Conservation (phyloP, 2,888 invertebrate species). For the Himalopsyche japonica region DNA sequence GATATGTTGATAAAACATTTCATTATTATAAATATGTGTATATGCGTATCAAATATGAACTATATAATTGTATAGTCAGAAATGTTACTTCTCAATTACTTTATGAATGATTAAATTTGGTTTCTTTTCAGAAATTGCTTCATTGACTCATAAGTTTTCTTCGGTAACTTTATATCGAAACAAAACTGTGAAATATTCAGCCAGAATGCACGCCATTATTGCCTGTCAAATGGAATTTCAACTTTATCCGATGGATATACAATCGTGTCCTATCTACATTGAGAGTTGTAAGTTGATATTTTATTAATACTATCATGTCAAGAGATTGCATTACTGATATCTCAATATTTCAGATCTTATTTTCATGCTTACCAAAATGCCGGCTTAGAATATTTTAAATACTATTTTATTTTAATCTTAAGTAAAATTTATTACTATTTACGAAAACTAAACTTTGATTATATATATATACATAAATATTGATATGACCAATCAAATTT, state of each 20-base stretch:
- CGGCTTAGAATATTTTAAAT: too few species aligned
- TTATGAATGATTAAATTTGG: background rate
- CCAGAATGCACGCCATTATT: constrained; percentile 82
- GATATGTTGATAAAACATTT: too few species aligned
- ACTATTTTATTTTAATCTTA: too few species aligned
- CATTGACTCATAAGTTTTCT: constrained; percentile 78
- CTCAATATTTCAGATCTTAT: too few species aligned
- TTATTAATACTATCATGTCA: background rate
- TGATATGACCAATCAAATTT: too few species aligned
- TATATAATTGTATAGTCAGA: background rate
- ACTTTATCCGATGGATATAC: constrained; percentile 84
- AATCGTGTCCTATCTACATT: constrained; percentile 80
- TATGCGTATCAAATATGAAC: background rate
- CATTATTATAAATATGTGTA: too few species aligned
- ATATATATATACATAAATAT: too few species aligned
- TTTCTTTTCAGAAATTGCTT: constrained; percentile 72
- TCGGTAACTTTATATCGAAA: constrained; percentile 79
- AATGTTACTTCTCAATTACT: too few species aligned
- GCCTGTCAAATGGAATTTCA: constrained; percentile 89
- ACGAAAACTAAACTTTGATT: too few species aligned
- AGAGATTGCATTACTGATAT: too few species aligned
- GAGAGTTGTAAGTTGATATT: constrained; percentile 75
- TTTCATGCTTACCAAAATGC: too few species aligned
- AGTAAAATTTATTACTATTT: too few species aligned
- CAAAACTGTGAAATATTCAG: constrained; percentile 78